Evolutionary conservation across 2,888 invertebrate genomes (phyloP).

Genomic region (Leucophora obtusa): DNA sequence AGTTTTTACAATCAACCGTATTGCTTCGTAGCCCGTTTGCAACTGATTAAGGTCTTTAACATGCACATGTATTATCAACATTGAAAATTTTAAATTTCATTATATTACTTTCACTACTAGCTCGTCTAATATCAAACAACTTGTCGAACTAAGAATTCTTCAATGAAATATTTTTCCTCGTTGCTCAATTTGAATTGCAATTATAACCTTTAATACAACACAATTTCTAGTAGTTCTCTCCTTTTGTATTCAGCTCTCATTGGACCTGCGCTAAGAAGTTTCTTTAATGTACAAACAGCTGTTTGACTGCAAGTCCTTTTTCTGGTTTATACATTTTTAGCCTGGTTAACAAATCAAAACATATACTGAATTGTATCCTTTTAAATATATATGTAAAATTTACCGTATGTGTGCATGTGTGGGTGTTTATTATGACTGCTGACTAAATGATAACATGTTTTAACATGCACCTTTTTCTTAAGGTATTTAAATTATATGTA

Average conservation of each 20-base stretch:
- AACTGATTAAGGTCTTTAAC: slow-evolving; percentile 53
- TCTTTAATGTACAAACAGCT: slow-evolving; percentile 38
- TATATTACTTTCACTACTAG: slow-evolving; percentile 15
- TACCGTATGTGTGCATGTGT: not conserved
- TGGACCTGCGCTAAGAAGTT: slow-evolving; percentile 22
- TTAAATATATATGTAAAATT: not conserved
- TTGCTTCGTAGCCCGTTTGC: slow-evolving; percentile 47
- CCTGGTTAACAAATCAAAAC: slow-evolving; percentile 56
- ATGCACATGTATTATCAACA: slow-evolving; percentile 56
- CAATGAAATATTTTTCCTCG: slow-evolving; percentile 42
- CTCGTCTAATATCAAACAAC: slow-evolving; percentile 28
- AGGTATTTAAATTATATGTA: slow-evolving; percentile 6
- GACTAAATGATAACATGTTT: slow-evolving; percentile 42
- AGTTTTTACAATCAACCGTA: slow-evolving; percentile 26
- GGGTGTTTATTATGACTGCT: slow-evolving; percentile 42
- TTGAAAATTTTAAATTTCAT: slow-evolving; percentile 28
- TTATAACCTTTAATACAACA: slow-evolving; percentile 11
- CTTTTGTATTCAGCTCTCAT: slow-evolving; percentile 47
- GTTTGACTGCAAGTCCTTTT: slow-evolving; percentile 51
- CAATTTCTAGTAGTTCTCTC: not conserved
- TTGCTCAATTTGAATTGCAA: slow-evolving; percentile 8
- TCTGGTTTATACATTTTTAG: slow-evolving; percentile 20
- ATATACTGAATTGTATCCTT: slow-evolving; percentile 50
- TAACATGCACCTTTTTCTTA: slow-evolving; percentile 19
- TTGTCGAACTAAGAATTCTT: slow-evolving; percentile 53